Base-by-base conservation (phyloP, 2,113 vertebrate genomes). In the Podocnemis expansa region DNA sequence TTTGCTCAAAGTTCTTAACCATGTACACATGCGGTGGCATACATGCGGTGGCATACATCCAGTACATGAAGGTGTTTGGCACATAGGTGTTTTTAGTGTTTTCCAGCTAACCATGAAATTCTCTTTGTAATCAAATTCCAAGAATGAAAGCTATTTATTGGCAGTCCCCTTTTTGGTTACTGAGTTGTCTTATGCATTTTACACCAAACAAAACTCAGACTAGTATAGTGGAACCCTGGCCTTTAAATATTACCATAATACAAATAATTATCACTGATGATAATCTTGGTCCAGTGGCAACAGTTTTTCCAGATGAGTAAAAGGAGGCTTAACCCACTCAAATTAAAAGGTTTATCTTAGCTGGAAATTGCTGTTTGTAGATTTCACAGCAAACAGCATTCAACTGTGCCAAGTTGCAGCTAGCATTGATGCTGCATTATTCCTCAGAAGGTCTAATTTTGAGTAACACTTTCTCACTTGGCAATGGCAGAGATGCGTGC, bases 381-480 rank as follows among this genome's bases (percentile, higher is more conserved):
- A 82, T 87, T 60, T 78, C 10, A 41, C 4, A 55, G 34, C 54
- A 85, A 93, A n/a, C 88, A 85, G 4, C 31, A 93, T 95, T 92
- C 80, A 85, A 49, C n/a, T 80, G 49, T 80, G 81, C 47, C 73
- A 90, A 86, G 79, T 89, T 49, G 41, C 56, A 60, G 93, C 95
- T 94, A 92, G 43, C 45, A 76, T 1, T 83, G 80, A 76, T 45
- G 27, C 54, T 58, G 12, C 25, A 19, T 0, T 63, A 55, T 87
- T 70, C 80, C 56, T 76, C 67, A 93, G 60, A 45, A 89, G 45
- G 21, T 87, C 55, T 95, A 90, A 55, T 93, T 97, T 94, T 94
- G 86, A 80, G 95, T 93, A 96, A 83, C 9, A 29, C 45, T 58
- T 93, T 87, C 78, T 87, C n/a, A 17, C 93, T 97, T 5, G 7